phyloP scores from a whole-genome alignment of 2,797 vertebrate species.

The Pyrocephalus nanus region DNA sequence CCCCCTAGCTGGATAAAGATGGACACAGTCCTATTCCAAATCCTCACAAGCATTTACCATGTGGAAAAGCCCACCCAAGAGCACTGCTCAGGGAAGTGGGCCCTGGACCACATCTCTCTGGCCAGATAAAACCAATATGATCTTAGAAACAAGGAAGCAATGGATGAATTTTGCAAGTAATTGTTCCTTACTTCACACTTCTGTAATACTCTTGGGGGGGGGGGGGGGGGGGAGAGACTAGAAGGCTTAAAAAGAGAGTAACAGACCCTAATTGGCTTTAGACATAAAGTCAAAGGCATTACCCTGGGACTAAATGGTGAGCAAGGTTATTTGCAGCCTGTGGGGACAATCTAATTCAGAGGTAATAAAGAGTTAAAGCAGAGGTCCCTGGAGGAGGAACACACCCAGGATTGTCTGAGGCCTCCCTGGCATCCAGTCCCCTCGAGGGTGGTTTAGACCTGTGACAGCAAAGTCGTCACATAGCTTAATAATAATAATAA shows the following conservation, averaged over 20 bases:
- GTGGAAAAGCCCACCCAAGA: background rate
- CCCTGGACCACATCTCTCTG: background rate
- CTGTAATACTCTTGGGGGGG: background rate
- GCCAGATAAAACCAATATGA: background rate
- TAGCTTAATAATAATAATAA: background rate
- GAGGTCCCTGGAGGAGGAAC: background rate
- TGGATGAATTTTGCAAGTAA: background rate
- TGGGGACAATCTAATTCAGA: background rate
- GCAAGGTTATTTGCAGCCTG: background rate
- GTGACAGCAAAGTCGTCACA: background rate
- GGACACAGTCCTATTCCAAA: background rate
- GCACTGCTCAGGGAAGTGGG: background rate
- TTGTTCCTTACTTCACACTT: background rate
- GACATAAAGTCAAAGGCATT: background rate
- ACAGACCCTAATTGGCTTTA: background rate
- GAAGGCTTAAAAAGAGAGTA: background rate
- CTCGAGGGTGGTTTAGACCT: accelerated
- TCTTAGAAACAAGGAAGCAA: background rate
- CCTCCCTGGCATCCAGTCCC: background rate
- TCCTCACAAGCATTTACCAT: background rate
- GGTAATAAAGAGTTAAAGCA: background rate
- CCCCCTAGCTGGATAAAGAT: background rate
- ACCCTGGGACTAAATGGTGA: background rate
- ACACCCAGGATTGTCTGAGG: background rate
- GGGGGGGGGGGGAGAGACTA: background rate